Percentiles rank a stretch among this genome's conserved stretches.
These are phyloP conservation scores for Myotis myotis DNA, from an alignment of 2,797 vertebrate genomes.

Conservation along the genomic window DNA sequence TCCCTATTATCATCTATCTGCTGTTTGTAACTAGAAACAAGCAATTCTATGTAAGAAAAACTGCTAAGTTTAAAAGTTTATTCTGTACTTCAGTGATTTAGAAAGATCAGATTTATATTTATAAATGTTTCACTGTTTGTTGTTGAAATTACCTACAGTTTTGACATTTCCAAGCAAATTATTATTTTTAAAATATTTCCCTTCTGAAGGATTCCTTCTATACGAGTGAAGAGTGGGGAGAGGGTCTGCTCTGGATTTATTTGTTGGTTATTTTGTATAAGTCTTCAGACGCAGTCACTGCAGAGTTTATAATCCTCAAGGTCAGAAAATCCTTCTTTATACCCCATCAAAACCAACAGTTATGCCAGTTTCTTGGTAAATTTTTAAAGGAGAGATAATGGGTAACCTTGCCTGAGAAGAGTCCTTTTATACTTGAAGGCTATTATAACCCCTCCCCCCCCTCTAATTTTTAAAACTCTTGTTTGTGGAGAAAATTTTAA, in stretches of 20 bases:
- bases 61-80: not conserved
- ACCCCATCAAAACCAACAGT: not conserved
- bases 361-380: not conserved
- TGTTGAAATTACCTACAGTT: not conserved
- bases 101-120: not conserved
- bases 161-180: slow-evolving; percentile 17
- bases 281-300: not conserved
- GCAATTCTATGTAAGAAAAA: slow-evolving; percentile 1
- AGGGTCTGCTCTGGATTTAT: not conserved
- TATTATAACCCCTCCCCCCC: not conserved
- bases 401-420: not conserved
- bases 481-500: not conserved
- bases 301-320: not conserved
- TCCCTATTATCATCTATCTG: not conserved
- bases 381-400: not conserved
- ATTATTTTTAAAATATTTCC: slow-evolving; percentile 17
- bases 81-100: not conserved
- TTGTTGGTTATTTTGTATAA: slow-evolving; percentile 25
- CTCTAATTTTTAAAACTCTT: not conserved
- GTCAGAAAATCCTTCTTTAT: slow-evolving; percentile 1
- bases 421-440: slow-evolving; percentile 16
- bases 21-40: not conserved
- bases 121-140: not conserved
- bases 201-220: not conserved
- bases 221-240: not conserved